Evolutionary conservation across 2,888 invertebrate species (phyloP), one percentile per base, ranked within the genome.

Genomic region (Dolomedes plantarius): DNA sequence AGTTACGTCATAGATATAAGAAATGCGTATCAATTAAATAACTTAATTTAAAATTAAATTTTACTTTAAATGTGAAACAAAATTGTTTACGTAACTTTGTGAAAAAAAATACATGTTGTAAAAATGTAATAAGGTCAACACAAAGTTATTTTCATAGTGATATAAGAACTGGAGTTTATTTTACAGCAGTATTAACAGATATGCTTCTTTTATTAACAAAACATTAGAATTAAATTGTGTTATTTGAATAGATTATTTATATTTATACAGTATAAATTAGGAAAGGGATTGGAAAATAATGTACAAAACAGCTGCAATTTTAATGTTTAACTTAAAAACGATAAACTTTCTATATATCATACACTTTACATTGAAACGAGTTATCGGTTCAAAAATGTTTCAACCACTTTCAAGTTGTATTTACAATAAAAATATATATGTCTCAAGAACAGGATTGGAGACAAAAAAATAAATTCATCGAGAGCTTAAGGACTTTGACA

Each of bases 121-220:
- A n/a, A n/a, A n/a, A n/a, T 36, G 36, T 36, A 36, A 36, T 11
- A 36, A 7, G 36, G 36, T 36, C 6, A 36, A 36, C 16, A 46
- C 41, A 46, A 46, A 46, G 16, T 6, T 6, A 46, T n/a, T 23
- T 83, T 76, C 76, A 76, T 71, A 83, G 72, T 83, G 82, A 83
- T 83, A 83, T 83, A 83, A 83, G 82, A 83, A 83, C 64, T 83
- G 82, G 82, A 83, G 82, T 83, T 83, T 83, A 83, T 83, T 83
- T 72, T 83, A 83, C 82, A 83, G 82, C 82, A 83, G 71, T 83
- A 83, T 83, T 83, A 83, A 83, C 82, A 83, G 82, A 83, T 83
- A 83, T 83, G 82, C 76, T 83, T 76, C 76, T 76, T 83, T 83
- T 56, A 65, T 71, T 67, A 83, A 76, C 76, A 83, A 83, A 83